These are phyloP conservation scores for Sphaerophoria taeniata DNA, from an alignment of 2,888 invertebrate genomes.

Conservation along the genomic window DNA sequence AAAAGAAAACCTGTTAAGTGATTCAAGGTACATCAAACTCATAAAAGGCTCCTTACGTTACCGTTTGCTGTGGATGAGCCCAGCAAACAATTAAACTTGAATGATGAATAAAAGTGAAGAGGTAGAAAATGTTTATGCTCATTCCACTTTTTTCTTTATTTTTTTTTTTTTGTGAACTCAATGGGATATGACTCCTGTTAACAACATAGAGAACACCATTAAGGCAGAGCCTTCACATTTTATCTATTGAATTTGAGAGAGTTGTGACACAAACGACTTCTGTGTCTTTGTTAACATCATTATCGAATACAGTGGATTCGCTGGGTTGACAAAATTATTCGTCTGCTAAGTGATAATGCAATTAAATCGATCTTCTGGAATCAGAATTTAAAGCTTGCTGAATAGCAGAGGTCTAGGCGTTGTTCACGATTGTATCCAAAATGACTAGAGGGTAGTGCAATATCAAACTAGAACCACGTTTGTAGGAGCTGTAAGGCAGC, in stretches of 20 bases:
- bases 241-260: slow-evolving; percentile 4
- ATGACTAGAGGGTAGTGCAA: too few relatives aligned
- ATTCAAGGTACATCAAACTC: slow-evolving; percentile 44
- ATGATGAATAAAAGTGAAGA: slow-evolving; percentile 30
- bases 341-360: neutral
- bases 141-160: slow-evolving; percentile 19
- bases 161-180: neutral
- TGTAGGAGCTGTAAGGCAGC: too few relatives aligned
- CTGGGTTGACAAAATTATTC: too few relatives aligned
- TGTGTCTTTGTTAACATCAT: neutral
- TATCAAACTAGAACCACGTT: too few relatives aligned
- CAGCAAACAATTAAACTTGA: slow-evolving; percentile 59
- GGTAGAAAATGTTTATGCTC: slow-evolving; percentile 14
- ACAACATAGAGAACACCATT: slow-evolving; percentile 35
- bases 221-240: slow-evolving; percentile 8
- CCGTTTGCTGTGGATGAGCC: neutral
- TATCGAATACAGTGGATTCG: neutral
- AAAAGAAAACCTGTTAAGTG: slow-evolving; percentile 33
- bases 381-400: too few relatives aligned
- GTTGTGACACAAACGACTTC: neutral
- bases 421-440: too few relatives aligned
- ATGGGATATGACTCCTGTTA: slow-evolving; percentile 60
- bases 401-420: too few relatives aligned
- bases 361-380: neutral
- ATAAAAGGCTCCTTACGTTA: slow-evolving; percentile 10